Evolutionary conservation across 2,888 invertebrate genomes (phyloP).

Genomic region (Lymantria monacha): DNA sequence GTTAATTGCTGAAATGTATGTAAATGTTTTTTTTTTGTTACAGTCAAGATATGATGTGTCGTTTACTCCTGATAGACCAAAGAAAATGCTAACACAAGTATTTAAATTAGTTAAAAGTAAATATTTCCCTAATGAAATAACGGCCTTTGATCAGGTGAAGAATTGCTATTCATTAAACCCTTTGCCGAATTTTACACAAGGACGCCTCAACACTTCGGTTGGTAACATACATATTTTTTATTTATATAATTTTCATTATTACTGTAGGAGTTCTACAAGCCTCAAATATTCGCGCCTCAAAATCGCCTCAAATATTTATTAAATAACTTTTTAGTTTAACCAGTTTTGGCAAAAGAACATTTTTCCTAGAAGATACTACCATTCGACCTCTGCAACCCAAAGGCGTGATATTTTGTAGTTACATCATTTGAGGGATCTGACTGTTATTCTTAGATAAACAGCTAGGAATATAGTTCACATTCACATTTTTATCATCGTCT

Average conservation of each 20-base stretch:
- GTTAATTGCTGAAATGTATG: conserved; percentile 19
- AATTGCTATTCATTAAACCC: conserved; percentile 82
- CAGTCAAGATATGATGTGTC: conserved; percentile 92
- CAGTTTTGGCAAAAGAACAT: too few relatives aligned
- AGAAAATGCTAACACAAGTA: conserved; percentile 80
- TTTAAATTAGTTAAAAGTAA: conserved; percentile 58
- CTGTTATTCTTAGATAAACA: too few relatives aligned
- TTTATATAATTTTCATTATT: not conserved
- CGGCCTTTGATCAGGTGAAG: conserved; percentile 89
- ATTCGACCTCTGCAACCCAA: too few relatives aligned
- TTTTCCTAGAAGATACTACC: too few relatives aligned
- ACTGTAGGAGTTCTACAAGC: not conserved
- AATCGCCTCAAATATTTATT: too few relatives aligned
- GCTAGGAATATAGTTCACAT: too few relatives aligned
- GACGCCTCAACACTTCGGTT: conserved; percentile 42
- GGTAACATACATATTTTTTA: conserved; percentile 27
- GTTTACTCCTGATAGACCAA: conserved; percentile 86
- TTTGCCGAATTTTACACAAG: conserved; percentile 60
- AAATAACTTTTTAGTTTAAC: too few relatives aligned
- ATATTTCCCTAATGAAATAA: conserved; percentile 60
- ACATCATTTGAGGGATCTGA: too few relatives aligned
- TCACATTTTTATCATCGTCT: too few relatives aligned
- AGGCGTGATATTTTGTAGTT: too few relatives aligned
- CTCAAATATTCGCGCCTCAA: too few relatives aligned
- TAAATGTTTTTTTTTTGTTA: conserved; percentile 54